phyloP scores from a whole-genome alignment of 2,113 vertebrate genomes.

The Solea senegalensis region DNA sequence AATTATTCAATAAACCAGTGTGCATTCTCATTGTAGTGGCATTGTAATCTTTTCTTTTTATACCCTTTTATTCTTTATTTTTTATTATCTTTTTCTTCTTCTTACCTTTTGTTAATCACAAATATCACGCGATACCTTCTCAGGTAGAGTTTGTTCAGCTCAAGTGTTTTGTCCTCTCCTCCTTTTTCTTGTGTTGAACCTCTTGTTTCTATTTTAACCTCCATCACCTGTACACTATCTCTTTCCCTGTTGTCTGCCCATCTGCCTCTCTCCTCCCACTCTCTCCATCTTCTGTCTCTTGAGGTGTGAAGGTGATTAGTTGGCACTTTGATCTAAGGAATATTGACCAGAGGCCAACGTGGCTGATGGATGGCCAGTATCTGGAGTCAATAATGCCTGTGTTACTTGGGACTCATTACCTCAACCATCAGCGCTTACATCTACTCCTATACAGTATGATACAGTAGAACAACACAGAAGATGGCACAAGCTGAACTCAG shows the following conservation, averaged over 20 bases:
- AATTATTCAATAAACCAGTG: constrained; percentile 22
- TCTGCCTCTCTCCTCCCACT: not conserved
- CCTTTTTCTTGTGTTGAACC: not conserved
- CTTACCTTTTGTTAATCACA: constrained; percentile 14
- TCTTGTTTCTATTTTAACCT: constrained; percentile 1
- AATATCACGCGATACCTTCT: constrained; percentile 29
- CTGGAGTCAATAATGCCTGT: constrained; percentile 56
- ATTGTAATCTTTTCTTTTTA: constrained; percentile 15
- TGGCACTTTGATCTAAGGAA: constrained; percentile 74
- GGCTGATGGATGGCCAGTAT: constrained; percentile 70
- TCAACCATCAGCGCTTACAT: constrained; percentile 38
- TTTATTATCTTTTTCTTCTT: not conserved
- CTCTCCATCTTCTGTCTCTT: constrained; percentile 37
- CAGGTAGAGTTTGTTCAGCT: constrained; percentile 17
- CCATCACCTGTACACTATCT: constrained; percentile 1
- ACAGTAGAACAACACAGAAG: not conserved
- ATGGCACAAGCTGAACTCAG: constrained; percentile 15
- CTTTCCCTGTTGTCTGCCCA: not conserved
- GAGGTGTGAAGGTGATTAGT: constrained; percentile 71
- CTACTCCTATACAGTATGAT: not conserved
- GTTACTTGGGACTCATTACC: constrained; percentile 51
- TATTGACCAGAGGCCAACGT: constrained; percentile 73
- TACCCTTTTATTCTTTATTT: constrained; percentile 26
- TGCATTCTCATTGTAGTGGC: not conserved
- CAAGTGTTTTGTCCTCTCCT: not conserved